phyloP scores from a whole-genome alignment of 2,113 vertebrate genomes.

The Pomatorhinus ruficollis region DNA sequence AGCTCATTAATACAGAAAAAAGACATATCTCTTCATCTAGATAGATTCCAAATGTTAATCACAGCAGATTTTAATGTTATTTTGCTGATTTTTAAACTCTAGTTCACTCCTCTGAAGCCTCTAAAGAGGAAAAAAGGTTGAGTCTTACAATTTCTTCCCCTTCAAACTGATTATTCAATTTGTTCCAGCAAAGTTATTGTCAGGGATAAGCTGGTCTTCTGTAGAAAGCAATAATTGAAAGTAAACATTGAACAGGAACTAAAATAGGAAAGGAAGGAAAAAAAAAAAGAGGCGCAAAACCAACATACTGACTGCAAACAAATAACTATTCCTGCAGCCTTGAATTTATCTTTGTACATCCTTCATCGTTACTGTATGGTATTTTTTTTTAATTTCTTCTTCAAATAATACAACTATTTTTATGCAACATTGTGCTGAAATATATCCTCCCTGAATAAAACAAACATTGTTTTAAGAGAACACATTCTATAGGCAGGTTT shows the following conservation, averaged over 20 bases:
- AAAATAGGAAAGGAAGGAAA: background rate
- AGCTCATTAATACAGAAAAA: background rate
- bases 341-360: background rate
- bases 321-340: background rate
- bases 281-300: fast-evolving
- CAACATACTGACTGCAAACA: background rate
- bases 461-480: background rate
- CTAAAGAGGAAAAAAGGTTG: background rate
- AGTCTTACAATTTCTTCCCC: background rate
- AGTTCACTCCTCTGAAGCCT: background rate
- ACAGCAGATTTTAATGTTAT: background rate
- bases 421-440: background rate
- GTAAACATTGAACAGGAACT: background rate
- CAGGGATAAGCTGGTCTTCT: background rate
- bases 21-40: background rate
- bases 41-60: background rate
- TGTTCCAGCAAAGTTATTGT: background rate
- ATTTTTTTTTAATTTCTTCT: background rate
- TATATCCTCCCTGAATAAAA: background rate
- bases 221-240: background rate
- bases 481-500: background rate
- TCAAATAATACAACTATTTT: background rate
- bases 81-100: background rate
- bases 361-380: background rate
- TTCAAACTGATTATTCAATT: background rate